Evolutionary conservation across 1,140 invertebrate species (phyloP), one percentile per base, ranked within the genome.

Genomic region (Scaptomyza graminum): DNA sequence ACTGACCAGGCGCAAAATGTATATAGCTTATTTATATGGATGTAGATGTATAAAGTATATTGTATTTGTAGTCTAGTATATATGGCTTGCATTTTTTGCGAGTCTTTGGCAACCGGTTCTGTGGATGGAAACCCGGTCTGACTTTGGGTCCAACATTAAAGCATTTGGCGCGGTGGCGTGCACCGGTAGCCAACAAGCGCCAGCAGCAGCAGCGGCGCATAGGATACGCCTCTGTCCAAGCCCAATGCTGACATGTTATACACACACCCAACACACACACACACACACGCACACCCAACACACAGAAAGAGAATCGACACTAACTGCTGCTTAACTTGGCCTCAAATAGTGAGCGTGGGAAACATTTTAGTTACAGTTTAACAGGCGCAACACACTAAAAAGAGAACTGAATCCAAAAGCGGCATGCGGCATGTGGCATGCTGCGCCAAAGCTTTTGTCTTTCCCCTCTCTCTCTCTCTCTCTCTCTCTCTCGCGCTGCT

Each of bases 161-260:
- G 64, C 44, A 11, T n/a, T 59, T n/a, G 34, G 47, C 34, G 12
- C 22, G 55, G 37, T 18, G 68, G 76, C 82, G 82, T 87, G 78
- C 78, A 68, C 82, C 83, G 57, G 82, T 82, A 85, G 82, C 82
- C 77, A 76, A 64, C 63, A 87, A 85, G 82, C 82, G 82, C 82
- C 82, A 85, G 74, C 67, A 34, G 31, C 28, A 28, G 25, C 25
- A 28, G 28, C 31, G 72, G 55, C 25, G 46, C 47, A 28, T 22
- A 66, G 66, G 71, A 66, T 74, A 66, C 59, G 74, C 63, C 52
- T 66, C 25, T 34, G 46, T 16, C 13, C 39, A 11, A 50, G 47
- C 28, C 60, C 28, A 72, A 59, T 68, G 67, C 80, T 79, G 80
- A 83, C 80, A 63, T 73, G 72, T 46, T 72, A 55, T 68, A 76